Base-by-base conservation (phyloP, 30 jellyfish, hydroid and myxozoan genomes). In the Mastigias papua region DNA sequence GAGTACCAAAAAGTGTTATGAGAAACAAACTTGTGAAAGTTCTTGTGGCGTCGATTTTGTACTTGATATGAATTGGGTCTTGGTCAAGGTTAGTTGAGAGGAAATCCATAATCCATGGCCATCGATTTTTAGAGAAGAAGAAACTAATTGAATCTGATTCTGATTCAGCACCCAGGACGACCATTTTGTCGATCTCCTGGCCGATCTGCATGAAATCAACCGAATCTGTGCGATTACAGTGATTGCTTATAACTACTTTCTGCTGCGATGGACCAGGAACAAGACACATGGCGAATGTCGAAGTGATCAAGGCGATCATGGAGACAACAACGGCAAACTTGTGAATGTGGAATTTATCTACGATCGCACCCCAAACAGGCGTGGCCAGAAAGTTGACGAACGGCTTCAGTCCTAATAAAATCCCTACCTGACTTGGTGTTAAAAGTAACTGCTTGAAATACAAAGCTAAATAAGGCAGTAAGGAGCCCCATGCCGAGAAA, bases 91-190 rank as follows among this genome's bases (percentile, higher is more conserved):
- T 76, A 30, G 96, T 84, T 28, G 94, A 72, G 26, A 81, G 37
- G 87, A 92, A 90, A 92, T 96, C 99, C 79, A 96, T 74, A 28
- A 98, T 97, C 99, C 99, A 96, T 4, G 99, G 98, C 97, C 97
- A 91, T 26, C 97, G 90, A 64, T 62, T 51, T 86, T 95, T 95
- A 25, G 99, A 95, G 85, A 95, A 95, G 60, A 79, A 95, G 77
- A 81, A 95, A 64, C 93, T 96, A 22, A 78, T 78, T 16, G 93
- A 80, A 74, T 93, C 97, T 21, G 79, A 17, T 48, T 67, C 86
- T 21, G 89, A 70, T 73, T 93, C 97, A 26, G 95, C 87, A 11
- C 81, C 91, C 19, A 73, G 42, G 33, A 86, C 49, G 54, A 95
- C 99, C 99, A 95, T 95, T 67, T 95, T 95, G 80, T 89, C 97